Conservation (phyloP, 2,797 vertebrate species). For the Anguilla anguilla region DNA sequence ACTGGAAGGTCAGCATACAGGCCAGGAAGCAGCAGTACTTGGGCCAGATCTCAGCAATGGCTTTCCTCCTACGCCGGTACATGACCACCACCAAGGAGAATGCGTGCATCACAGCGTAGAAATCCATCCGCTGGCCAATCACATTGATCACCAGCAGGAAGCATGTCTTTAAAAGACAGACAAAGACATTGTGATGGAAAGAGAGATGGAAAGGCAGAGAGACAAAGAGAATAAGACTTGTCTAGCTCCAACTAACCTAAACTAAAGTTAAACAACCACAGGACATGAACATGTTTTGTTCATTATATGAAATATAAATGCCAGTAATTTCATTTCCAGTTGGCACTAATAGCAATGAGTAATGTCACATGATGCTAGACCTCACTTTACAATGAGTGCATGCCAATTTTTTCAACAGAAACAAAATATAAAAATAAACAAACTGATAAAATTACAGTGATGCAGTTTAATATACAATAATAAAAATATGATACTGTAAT, state of each 20-base stretch:
- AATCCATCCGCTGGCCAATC: conserved; percentile 97
- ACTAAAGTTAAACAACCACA: too few species aligned
- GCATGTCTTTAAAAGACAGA: conserved; percentile 78
- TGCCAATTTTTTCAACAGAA: too few species aligned
- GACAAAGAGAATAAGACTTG: neutral
- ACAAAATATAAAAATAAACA: too few species aligned
- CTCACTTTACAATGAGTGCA: too few species aligned
- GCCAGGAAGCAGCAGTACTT: conserved; percentile 97
- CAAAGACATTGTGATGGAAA: neutral
- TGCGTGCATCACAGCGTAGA: conserved; percentile 94
- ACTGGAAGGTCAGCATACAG: conserved; percentile 91
- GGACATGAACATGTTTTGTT: too few species aligned
- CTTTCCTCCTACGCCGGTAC: conserved; percentile 91
- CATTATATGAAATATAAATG: neutral
- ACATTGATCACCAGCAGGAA: conserved; percentile 93
- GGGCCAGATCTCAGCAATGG: conserved; percentile 97
- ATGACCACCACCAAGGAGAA: conserved; percentile 87
- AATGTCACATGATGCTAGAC: neutral
- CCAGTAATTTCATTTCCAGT: neutral
- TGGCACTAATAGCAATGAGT: neutral
- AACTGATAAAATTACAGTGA: too few species aligned
- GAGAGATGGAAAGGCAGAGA: neutral
- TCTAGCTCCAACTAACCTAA: neutral
- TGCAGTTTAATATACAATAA: too few species aligned
- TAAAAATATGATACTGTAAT: too few species aligned